These are phyloP conservation scores for Bujurquina vittata DNA, from an alignment of 2,113 vertebrate genomes.

Conservation along the genomic window DNA sequence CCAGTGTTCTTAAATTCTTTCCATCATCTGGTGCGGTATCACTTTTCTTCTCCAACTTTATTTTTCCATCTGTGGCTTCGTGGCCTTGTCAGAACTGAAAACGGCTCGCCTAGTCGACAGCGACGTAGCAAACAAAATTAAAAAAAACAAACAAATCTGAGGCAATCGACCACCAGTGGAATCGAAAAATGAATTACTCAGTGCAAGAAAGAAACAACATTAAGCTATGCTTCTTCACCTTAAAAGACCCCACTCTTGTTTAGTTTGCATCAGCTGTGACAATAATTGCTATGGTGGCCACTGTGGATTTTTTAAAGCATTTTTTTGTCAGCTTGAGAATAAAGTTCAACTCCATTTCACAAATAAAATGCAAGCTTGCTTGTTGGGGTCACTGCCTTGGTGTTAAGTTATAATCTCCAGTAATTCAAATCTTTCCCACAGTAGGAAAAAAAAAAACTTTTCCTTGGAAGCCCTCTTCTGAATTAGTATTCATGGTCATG, in stretches of 20 bases:
- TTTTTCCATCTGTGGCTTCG: constrained; percentile 59
- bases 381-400: neutral
- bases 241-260: constrained; percentile 25
- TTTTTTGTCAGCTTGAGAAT: constrained; percentile 5
- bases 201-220: neutral
- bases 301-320: constrained; percentile 32
- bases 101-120: constrained; percentile 4
- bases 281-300: constrained; percentile 33
- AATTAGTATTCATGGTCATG: constrained; percentile 65
- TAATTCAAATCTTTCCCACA: constrained; percentile 31
- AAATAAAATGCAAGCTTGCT: constrained; percentile 15
- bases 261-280: constrained; percentile 41
- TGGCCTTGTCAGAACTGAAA: constrained; percentile 22
- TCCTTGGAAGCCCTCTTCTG: constrained; percentile 15
- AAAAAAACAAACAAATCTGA: neutral
- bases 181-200: constrained; percentile 27
- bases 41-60: constrained; percentile 57
- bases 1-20: constrained; percentile 58
- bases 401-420: neutral
- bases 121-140: constrained; percentile 24
- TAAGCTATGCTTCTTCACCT: constrained; percentile 38
- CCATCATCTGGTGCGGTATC: constrained; percentile 64
- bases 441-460: neutral
- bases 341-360: constrained; percentile 28
- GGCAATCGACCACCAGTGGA: constrained; percentile 12